Conservation (phyloP, 2,888 invertebrate species). For the Eurois occulta region DNA sequence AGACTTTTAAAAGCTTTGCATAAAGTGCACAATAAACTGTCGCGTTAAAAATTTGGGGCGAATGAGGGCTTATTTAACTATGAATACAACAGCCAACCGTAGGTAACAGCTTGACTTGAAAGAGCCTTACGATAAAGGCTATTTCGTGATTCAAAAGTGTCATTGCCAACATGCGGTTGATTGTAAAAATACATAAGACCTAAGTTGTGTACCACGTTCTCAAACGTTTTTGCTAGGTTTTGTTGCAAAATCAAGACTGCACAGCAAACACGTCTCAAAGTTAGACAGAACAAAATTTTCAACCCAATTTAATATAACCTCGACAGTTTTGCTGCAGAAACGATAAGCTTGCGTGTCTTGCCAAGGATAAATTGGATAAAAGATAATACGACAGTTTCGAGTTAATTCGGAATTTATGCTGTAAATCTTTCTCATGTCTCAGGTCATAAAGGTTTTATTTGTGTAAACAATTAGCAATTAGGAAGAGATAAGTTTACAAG, state of each 20-base stretch:
- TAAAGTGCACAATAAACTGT: neutral
- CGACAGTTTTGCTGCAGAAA: constrained; percentile 25
- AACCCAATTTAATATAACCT: constrained; percentile 44
- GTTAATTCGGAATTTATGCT: neutral
- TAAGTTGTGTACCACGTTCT: neutral
- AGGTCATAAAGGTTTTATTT: neutral
- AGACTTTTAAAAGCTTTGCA: neutral
- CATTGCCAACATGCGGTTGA: neutral
- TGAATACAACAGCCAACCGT: too few species aligned
- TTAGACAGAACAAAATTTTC: constrained; percentile 26
- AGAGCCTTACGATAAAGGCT: neutral
- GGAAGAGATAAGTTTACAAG: neutral
- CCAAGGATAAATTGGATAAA: constrained; percentile 22
- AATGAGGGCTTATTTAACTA: neutral
- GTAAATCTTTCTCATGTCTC: neutral
- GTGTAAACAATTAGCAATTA: constrained; percentile 31
- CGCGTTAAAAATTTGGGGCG: neutral
- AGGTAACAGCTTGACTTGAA: neutral
- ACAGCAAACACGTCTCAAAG: constrained; percentile 35
- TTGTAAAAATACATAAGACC: neutral
- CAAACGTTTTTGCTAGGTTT: neutral
- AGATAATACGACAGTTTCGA: constrained; percentile 14
- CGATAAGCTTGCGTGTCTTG: constrained; percentile 13
- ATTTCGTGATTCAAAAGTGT: neutral
- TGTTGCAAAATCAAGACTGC: neutral